A percentile compares a stretch with the other conserved stretches of the same genome.
Evolutionary conservation across 2,888 invertebrate genomes (phyloP).

Genomic region (Leptopilina syphax): DNA sequence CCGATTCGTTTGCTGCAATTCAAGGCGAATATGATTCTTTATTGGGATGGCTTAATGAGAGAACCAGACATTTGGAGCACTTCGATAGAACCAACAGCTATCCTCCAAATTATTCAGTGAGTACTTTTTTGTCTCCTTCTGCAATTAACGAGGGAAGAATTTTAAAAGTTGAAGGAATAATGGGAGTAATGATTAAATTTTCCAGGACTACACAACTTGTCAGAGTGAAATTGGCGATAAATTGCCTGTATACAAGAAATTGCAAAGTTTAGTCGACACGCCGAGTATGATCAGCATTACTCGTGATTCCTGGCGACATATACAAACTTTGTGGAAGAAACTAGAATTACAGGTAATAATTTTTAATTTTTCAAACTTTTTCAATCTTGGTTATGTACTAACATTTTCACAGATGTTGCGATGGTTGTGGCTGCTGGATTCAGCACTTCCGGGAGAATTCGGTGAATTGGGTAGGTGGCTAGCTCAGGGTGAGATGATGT

Average conservation of each 20-base stretch:
- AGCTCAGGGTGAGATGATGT: slow-evolving; percentile 89
- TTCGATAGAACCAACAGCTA: slow-evolving; percentile 86
- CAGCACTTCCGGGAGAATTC: slow-evolving; percentile 90
- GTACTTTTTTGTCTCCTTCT: slow-evolving; percentile 43
- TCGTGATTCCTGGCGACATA: slow-evolving; percentile 90
- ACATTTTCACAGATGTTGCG: slow-evolving; percentile 81
- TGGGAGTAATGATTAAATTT: background rate
- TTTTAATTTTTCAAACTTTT: slow-evolving; percentile 51
- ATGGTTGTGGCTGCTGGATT: slow-evolving; percentile 94
- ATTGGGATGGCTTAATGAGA: slow-evolving; percentile 89
- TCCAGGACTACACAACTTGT: slow-evolving; percentile 86
- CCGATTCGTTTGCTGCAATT: slow-evolving; percentile 86
- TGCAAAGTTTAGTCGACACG: slow-evolving; percentile 88
- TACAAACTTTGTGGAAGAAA: slow-evolving; percentile 89
- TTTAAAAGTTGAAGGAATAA: no score
- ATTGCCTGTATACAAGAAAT: slow-evolving; percentile 85
- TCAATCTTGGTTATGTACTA: no score
- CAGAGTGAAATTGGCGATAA: slow-evolving; percentile 88
- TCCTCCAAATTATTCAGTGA: slow-evolving; percentile 84
- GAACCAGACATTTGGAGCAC: slow-evolving; percentile 86
- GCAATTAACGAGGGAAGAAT: no score
- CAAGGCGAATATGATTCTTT: slow-evolving; percentile 90
- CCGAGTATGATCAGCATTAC: slow-evolving; percentile 90
- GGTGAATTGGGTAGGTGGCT: slow-evolving; percentile 94
- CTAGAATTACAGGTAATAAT: slow-evolving; percentile 80